Evolutionary conservation across 2,113 vertebrate species (phyloP), one percentile per base, ranked within the genome.

Genomic region (Psilopogon haemacephalus): DNA sequence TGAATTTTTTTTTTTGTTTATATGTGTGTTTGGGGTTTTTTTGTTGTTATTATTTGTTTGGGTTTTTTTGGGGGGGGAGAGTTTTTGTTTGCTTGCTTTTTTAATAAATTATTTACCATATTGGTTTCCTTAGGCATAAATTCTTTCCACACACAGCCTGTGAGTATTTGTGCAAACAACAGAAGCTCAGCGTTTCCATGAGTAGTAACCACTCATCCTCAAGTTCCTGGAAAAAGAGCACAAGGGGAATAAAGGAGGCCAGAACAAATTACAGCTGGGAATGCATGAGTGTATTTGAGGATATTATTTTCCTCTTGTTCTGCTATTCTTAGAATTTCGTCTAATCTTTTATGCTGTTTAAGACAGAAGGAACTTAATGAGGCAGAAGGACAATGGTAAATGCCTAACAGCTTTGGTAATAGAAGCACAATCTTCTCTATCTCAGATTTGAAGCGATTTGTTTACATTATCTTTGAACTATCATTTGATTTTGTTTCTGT

Each of bases 141-240:
- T 86, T 60, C 17, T 86, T 90, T 79, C 35, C 9, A 0, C 50
- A 21, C 9, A 35, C 5, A 30, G 50, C 62, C 58, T 85, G 8
- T 86, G 70, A 85, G 13, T 71, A 72, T 85, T 94, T 60, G 52
- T 89, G 75, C 33, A 88, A 93, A 56, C 58, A 87, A 48, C 9
- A 27, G 82, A 67, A 94, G 64, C 30, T 95, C 72, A 83, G 12
- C 54, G 38, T 94, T 96, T 94, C 89, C 84, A 60, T 91, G 82
- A 1, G 0, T 67, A 89, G 71, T 64, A 91, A 83, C 42, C 42
- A 77, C 52, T 77, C 81, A 64, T 88, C 78, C 73, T 93, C 68
- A 91, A 89, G 84, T 92, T 96, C 93, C 68, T 94, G 95, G 94
- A 95, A 94, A 95, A 92, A 52, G 15, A 83, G 23, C 50, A 42